Base-by-base conservation (phyloP, 2,797 vertebrate species). In the Sciurus vulgaris region DNA sequence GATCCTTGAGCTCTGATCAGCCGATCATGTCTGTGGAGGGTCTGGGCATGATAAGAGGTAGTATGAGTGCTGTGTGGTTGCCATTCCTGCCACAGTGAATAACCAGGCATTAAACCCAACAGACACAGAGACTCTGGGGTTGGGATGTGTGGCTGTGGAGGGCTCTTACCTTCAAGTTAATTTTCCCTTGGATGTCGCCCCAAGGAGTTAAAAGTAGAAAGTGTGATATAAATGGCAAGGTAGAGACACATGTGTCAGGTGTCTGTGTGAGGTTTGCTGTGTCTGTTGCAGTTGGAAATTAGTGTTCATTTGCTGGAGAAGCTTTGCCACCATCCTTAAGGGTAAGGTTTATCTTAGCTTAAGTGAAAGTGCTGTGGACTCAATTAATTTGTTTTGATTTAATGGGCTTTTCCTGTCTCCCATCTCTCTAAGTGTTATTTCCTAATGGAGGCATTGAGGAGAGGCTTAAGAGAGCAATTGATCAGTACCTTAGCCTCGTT, bases 321-420 rank as follows among this genome's bases (percentile, higher is more conserved):
- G 61, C 33, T 61, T 77, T 47, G 47, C n/a, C 41, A 33, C 33
- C 6, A 9, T 4, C 7, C 41, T 51, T 35, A 83, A 92, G 47
- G 59, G 18, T 59, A 44, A 89, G 61, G 77, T 83, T 67, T 61
- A 76, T 54, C 54, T 73, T 20, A 7, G 18, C 38, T 63, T 65
- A 61, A 47, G 84, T 81, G 38, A 85, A 90, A 76, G 74, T n/a
- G 5, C 77, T 77, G 15, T 69, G 18, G 51, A 67, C n/a, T 93
- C 30, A 49, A 0, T 74, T 56, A 93, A 84, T 81, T 93, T 85
- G 54, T 93, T 90, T 85, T 44, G 35, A 86, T 51, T 94, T 65
- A 91, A 69, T 74, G 44, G 76, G 79, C 70, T 89, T 85, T 94
- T 44, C n/a, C 10, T 83, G 35, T 83, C 67, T 47, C 22, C 44